Base-by-base conservation (phyloP, 2,888 invertebrate genomes). In the Cistogaster globosa region DNA sequence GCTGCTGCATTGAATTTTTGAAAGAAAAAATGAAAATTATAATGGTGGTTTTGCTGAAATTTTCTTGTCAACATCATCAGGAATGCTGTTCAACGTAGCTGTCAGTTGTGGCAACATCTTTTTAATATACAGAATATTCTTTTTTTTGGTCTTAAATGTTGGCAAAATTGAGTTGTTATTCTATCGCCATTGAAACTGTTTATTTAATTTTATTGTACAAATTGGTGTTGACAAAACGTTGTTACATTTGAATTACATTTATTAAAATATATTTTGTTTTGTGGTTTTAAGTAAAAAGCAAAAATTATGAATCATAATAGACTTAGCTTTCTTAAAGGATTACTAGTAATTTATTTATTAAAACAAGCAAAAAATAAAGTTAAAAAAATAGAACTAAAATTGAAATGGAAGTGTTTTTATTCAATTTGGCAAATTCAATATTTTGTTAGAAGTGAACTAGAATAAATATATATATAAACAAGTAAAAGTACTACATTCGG, bases 221-320 rank as follows among this genome's bases (percentile, higher is more conserved):
- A 77, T 82, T 63, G 78, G 22, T 81, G 86, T 86, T 86, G 87
- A 87, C 76, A 68, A 88, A 88, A 88, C 87, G 89, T 89, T 89
- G 86, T 87, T 86, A 88, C 88, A 89, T 90, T 89, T 22, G 26
- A 16, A 11, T 90, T 90, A 90, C 3, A 32, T 36, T 26, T 72
- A 51, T 7, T 63, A 36, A 26, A 60, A 51, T 51, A 36, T 8
- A 26, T 26, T 26, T 20, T 42, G 3, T 1, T 14, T 48, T 20
- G 51, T 53, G 51, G 53, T 38, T 45, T 60, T 1, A 18, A 38
- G 18, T 7, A 20, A 1, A 14, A 20, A 42, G 20, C 26, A 53
- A 60, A 69, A 42, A 20, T 60, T 62, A 1, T 0, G 22, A 38
- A 32, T 55, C 63, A 42, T 63, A n/a, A 55, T 7, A 12, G 45